Evolutionary conservation across 2,797 vertebrate species (phyloP).

Genomic region (Sphaeramia orbicularis): DNA sequence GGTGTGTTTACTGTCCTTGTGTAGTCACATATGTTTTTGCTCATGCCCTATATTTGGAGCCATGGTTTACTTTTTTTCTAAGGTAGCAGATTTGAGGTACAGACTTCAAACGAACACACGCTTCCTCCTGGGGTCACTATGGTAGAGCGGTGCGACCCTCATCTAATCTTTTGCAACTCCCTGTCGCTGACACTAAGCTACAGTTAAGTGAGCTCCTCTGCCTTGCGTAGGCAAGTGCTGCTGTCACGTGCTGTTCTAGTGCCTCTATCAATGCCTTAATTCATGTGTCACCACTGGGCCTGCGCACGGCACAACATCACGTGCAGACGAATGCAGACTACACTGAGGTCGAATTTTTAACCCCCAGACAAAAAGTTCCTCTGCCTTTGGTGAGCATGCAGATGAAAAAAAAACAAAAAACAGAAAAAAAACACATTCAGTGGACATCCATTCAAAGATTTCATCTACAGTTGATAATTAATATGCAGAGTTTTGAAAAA

Average conservation of each 20-base stretch:
- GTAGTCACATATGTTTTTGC: constrained; percentile 32
- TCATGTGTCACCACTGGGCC: constrained; percentile 68
- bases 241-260: constrained; percentile 79
- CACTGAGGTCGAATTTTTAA: constrained; percentile 32
- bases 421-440: neutral
- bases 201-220: constrained; percentile 58
- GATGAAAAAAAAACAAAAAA: neutral
- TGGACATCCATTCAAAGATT: constrained; percentile 4
- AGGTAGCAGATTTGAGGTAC: constrained; percentile 62
- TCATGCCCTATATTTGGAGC: constrained; percentile 41
- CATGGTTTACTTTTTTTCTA: constrained; percentile 42
- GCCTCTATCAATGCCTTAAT: constrained; percentile 86
- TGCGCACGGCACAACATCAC: constrained; percentile 49
- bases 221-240: constrained; percentile 64
- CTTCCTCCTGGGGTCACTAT: constrained; percentile 31
- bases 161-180: constrained; percentile 42
- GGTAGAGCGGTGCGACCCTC: constrained; percentile 48
- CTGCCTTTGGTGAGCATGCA: constrained; percentile 9
- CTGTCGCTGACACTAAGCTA: constrained; percentile 60
- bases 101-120: constrained; percentile 33
- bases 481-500: constrained; percentile 20
- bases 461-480: constrained; percentile 23
- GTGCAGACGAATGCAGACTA: constrained; percentile 44
- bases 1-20: constrained; percentile 24
- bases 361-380: constrained; percentile 32